Percentiles rank a stretch among this genome's conserved stretches.
Conservation (phyloP, 2,797 vertebrate species). For the Tapirus indicus region DNA sequence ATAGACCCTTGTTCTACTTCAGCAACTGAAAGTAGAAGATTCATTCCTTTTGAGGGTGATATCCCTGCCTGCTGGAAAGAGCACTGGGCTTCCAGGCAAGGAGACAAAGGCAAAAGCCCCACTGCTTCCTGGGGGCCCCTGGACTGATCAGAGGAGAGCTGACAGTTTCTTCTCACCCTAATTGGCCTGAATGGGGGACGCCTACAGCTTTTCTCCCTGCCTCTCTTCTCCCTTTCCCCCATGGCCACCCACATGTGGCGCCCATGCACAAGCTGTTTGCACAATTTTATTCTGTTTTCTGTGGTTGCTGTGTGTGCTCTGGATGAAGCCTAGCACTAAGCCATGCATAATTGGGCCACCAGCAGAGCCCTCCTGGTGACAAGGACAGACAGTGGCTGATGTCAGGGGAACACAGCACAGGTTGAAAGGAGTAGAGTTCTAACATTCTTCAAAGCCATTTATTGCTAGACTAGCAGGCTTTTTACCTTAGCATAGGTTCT, state of each 20-base stretch:
- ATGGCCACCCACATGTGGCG: not conserved
- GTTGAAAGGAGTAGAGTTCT: not conserved
- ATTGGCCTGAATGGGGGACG: not conserved
- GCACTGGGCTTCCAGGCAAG: not conserved
- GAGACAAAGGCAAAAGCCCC: not conserved
- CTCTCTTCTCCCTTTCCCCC: not conserved
- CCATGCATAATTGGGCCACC: not conserved
- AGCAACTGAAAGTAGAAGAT: not conserved
- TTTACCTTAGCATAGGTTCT: not conserved
- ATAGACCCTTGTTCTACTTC: constrained; percentile 13
- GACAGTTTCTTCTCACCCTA: not conserved
- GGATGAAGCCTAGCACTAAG: constrained; percentile 33
- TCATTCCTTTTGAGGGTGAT: not conserved
- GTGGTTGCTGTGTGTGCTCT: not conserved
- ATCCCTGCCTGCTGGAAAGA: not conserved
- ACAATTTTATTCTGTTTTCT: constrained; percentile 28
- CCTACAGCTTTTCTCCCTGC: not conserved
- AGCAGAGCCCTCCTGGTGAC: constrained; percentile 25
- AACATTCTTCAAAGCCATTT: constrained; percentile 35
- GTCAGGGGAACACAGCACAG: not conserved
- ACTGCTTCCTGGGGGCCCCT: not conserved
- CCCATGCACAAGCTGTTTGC: constrained; percentile 64
- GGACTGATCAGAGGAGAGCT: not conserved
- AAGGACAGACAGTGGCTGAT: not conserved
- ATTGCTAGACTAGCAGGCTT: not conserved